Evolutionary conservation across 2,888 invertebrate genomes (phyloP).

Genomic region (Hydraecia micacea): DNA sequence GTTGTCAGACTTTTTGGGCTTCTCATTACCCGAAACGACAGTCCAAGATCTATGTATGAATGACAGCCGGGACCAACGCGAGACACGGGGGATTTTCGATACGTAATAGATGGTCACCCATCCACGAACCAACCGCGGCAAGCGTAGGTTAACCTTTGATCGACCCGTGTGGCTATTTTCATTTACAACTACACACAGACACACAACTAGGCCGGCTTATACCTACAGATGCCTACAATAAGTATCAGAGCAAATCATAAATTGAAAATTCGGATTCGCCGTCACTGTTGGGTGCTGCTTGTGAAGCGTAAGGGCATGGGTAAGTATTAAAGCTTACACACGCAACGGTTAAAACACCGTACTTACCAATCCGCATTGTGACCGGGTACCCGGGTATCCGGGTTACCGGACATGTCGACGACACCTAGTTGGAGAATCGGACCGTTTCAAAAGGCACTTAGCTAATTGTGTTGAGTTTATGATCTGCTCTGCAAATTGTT

Average conservation of each 20-base stretch:
- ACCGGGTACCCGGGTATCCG: too few relatives aligned
- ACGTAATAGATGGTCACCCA: not conserved
- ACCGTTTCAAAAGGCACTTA: not conserved
- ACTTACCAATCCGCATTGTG: too few relatives aligned
- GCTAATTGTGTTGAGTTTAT: not conserved
- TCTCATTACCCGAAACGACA: not conserved
- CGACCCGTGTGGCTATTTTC: not conserved
- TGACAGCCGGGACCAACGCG: not conserved
- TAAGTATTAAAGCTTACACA: not conserved
- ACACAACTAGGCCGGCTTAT: not conserved
- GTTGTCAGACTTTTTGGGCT: not conserved
- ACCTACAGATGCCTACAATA: not conserved
- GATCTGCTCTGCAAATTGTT: slow-evolving; percentile 22
- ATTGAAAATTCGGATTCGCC: not conserved
- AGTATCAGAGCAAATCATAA: slow-evolving; percentile 17
- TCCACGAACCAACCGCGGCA: not conserved
- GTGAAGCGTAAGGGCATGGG: not conserved
- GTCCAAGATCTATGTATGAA: not conserved
- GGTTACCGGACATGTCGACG: not conserved
- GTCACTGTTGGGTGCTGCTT: not conserved
- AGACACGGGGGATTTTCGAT: too few relatives aligned
- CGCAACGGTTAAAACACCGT: too few relatives aligned
- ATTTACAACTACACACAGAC: not conserved
- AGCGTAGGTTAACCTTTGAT: not conserved
- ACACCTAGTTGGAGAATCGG: not conserved